Conservation (phyloP, 2,797 vertebrate species). For the Helicolenus hilgendorfi region DNA sequence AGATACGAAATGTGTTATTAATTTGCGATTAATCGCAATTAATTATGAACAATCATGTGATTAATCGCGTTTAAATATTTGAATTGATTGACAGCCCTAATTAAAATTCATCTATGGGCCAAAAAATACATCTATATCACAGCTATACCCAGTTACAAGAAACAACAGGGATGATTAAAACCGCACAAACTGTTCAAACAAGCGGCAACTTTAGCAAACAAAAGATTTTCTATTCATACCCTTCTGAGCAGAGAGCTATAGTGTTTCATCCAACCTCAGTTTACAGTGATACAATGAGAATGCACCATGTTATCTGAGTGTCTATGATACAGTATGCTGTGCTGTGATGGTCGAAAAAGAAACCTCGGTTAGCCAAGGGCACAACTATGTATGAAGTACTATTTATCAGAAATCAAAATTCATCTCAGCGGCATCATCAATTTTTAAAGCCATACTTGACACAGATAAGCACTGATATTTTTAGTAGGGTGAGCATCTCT, state of each 20-base stretch:
- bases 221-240: not conserved
- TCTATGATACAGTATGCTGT: not conserved
- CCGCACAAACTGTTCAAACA: not conserved
- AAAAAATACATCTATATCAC: not conserved
- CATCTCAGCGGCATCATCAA: conserved; percentile 5
- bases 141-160: not conserved
- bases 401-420: conserved; percentile 31
- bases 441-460: conserved; percentile 43
- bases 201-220: not conserved
- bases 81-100: no score
- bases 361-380: not conserved
- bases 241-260: not conserved
- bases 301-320: not conserved
- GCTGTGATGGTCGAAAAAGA: not conserved
- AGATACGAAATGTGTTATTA: no score
- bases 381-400: not conserved
- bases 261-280: not conserved
- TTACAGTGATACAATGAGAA: conserved; percentile 2
- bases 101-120: not conserved
- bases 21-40: no score
- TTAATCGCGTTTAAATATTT: no score
- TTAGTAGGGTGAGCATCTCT: conserved; percentile 38
- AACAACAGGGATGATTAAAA: not conserved
- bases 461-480: conserved; percentile 60
- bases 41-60: no score